Conservation (phyloP, 2,888 invertebrate species). For the Cheilosia urbana region DNA sequence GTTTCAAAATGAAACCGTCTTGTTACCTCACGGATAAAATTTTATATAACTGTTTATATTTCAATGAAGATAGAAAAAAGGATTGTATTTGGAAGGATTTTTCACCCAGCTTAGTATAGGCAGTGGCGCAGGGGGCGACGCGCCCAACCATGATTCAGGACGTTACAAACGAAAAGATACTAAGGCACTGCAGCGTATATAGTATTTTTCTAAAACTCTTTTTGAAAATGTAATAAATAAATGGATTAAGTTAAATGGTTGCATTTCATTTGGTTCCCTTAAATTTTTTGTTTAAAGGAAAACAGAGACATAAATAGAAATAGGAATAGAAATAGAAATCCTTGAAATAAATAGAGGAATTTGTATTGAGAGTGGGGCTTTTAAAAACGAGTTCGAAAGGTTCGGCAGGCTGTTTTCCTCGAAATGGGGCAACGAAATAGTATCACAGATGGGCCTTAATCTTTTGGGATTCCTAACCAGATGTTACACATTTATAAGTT, state of each 20-base stretch:
- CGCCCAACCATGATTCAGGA: conserved; percentile 32
- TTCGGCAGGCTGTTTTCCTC: neutral
- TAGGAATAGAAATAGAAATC: neutral
- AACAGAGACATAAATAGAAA: no score
- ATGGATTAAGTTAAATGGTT: conserved; percentile 67
- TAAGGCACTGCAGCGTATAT: conserved; percentile 25
- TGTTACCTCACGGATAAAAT: conserved; percentile 72
- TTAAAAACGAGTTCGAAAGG: neutral
- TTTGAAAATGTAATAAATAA: conserved; percentile 57
- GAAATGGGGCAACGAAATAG: no score
- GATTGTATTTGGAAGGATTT: conserved; percentile 70
- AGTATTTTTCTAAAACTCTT: conserved; percentile 41
- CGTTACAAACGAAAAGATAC: conserved; percentile 30
- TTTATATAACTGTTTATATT: conserved; percentile 71
- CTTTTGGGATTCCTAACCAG: neutral
- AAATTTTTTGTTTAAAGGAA: neutral
- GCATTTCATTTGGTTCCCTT: conserved; percentile 24
- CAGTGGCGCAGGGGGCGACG: neutral
- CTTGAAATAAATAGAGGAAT: neutral
- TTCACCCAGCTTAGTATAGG: conserved; percentile 36
- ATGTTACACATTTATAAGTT: neutral
- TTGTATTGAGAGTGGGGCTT: neutral
- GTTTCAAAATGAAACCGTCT: conserved; percentile 74
- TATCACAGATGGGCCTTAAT: neutral
- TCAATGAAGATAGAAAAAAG: conserved; percentile 64